Conservation (phyloP, 2,888 invertebrate genomes). For the Steinernema hermaphroditum region DNA sequence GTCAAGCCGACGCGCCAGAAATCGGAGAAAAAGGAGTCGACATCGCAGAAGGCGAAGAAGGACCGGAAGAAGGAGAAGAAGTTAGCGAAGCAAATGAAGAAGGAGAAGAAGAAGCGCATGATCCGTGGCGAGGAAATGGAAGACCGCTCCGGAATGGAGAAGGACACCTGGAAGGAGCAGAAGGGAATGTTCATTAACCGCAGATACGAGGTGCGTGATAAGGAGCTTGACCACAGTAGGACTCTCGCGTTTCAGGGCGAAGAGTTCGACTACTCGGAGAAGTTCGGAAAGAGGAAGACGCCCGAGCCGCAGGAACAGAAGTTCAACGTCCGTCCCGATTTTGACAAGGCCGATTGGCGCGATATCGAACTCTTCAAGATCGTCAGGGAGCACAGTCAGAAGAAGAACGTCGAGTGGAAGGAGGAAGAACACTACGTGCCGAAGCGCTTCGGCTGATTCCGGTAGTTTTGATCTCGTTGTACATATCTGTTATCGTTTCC, state of each 20-base stretch:
- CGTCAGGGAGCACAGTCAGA: conserved; percentile 58
- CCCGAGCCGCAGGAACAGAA: conserved; percentile 48
- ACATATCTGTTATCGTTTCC: conserved; percentile 3
- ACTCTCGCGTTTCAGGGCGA: conserved; percentile 49
- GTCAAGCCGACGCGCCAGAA: too few species aligned
- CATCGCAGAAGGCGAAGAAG: conserved; percentile 46
- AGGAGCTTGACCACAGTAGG: too few species aligned
- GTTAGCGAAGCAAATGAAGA: too few species aligned
- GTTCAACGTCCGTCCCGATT: conserved; percentile 63
- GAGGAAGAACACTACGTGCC: conserved; percentile 61
- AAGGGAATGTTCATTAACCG: conserved; percentile 34
- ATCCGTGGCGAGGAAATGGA: conserved; percentile 31
- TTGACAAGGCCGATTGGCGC: conserved; percentile 64
- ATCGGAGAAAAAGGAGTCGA: conserved; percentile 36
- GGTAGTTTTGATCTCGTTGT: background rate
- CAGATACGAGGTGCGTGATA: conserved; percentile 3
- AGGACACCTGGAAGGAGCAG: conserved; percentile 55
- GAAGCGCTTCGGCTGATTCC: conserved; percentile 38
- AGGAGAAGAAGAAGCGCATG: conserved; percentile 43
- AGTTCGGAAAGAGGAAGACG: conserved; percentile 58
- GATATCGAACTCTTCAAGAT: conserved; percentile 64
- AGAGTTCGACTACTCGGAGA: conserved; percentile 62
- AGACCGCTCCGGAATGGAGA: conserved; percentile 39
- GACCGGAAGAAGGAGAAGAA: conserved; percentile 29
- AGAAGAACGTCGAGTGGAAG: conserved; percentile 56